Percentiles rank a stretch among this genome's conserved stretches.
Evolutionary conservation across 2,797 vertebrate species (phyloP).

Genomic region (Schizopygopsis pylzovi): DNA sequence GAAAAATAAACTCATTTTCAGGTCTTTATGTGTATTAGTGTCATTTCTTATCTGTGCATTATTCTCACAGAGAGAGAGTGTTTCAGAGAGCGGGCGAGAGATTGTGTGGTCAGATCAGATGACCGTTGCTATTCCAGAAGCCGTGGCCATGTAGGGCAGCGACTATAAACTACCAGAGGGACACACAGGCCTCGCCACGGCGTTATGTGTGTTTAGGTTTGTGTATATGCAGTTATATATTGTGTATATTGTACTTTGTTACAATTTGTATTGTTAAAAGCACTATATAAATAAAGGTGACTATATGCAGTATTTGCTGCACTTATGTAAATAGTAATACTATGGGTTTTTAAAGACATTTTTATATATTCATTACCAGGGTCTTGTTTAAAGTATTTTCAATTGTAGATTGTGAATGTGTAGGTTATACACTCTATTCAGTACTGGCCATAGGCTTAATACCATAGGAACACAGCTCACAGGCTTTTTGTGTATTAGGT

Average conservation of each 20-base stretch:
- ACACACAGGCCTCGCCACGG: conserved; percentile 34
- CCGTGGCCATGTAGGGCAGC: conserved; percentile 83
- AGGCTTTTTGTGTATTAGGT: no score
- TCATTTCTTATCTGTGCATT: conserved; percentile 13
- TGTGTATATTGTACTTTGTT: no score
- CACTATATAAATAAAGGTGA: no score
- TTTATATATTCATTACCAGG: background rate
- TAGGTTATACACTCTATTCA: no score
- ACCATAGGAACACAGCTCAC: no score
- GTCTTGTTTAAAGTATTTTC: background rate
- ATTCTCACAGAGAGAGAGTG: conserved; percentile 54
- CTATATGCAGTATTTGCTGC: no score
- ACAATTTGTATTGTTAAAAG: no score
- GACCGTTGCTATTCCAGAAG: conserved; percentile 87
- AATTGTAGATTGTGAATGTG: no score
- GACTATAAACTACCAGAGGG: conserved; percentile 82
- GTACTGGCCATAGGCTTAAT: no score
- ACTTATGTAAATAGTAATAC: background rate
- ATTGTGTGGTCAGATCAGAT: conserved; percentile 74
- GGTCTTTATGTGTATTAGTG: background rate
- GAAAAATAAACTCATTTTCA: background rate
- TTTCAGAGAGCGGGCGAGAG: conserved; percentile 55
- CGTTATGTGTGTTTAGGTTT: conserved; percentile 22
- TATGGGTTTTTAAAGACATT: background rate
- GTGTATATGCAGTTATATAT: background rate